Percentiles rank a stretch among this genome's conserved stretches.
Conservation (phyloP, 2,888 invertebrate genomes). For the Acrocyrtus sp. region DNA sequence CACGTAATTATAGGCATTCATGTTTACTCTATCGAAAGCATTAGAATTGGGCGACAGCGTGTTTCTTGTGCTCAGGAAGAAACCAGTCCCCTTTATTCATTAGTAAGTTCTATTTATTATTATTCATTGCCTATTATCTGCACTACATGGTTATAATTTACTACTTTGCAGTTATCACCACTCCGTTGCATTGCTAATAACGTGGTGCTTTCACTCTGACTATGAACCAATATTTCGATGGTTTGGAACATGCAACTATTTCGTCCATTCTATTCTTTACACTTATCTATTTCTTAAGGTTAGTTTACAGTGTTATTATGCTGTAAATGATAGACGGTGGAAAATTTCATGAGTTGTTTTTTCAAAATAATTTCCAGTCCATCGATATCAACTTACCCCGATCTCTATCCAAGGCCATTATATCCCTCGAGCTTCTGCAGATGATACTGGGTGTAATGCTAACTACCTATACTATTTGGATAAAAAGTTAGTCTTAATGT, state of each 20-base stretch:
- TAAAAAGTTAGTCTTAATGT: conserved; percentile 66
- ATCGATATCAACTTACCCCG: conserved; percentile 87
- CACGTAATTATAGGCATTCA: conserved; percentile 78
- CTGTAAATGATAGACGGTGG: too few relatives aligned
- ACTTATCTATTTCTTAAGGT: conserved; percentile 81
- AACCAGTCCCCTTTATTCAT: conserved; percentile 91
- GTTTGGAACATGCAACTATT: conserved; percentile 96
- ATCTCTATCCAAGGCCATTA: conserved; percentile 88
- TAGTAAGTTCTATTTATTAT: conserved; percentile 32
- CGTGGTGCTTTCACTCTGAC: conserved; percentile 92
- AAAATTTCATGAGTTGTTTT: too few relatives aligned
- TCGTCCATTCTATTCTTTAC: conserved; percentile 92
- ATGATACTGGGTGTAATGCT: conserved; percentile 94
- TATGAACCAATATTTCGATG: conserved; percentile 88
- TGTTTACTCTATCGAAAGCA: conserved; percentile 95
- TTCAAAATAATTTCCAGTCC: conserved; percentile 73
- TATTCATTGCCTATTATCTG: too few relatives aligned
- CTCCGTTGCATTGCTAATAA: conserved; percentile 91
- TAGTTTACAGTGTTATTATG: neutral
- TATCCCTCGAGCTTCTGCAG: conserved; percentile 89
- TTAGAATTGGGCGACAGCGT: conserved; percentile 96
- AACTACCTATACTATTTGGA: conserved; percentile 86
- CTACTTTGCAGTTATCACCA: conserved; percentile 89
- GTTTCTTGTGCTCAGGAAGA: conserved; percentile 92
- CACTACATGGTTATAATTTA: too few relatives aligned